phyloP scores from a whole-genome alignment of 2,113 vertebrate genomes.

The Phaethon lepturus region DNA sequence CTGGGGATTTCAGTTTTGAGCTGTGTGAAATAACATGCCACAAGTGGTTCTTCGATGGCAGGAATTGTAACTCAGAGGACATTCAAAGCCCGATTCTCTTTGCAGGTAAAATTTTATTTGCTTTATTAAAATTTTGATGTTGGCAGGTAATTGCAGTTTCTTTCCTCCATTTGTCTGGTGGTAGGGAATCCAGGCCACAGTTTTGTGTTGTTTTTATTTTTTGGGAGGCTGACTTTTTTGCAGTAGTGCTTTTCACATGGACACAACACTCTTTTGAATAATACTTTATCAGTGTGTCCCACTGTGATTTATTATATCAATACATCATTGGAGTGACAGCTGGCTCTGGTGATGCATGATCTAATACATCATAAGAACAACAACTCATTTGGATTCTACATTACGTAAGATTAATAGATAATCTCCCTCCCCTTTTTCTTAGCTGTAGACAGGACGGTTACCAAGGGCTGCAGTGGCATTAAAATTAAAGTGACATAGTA shows the following conservation, averaged over 20 bases:
- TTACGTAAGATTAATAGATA: conserved; percentile 36
- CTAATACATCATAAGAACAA: conserved; percentile 74
- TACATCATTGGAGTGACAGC: conserved; percentile 66
- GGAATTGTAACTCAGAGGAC: background rate
- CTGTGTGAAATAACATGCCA: background rate
- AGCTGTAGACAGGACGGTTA: background rate
- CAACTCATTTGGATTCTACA: conserved; percentile 55
- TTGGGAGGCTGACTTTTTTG: conserved; percentile 14
- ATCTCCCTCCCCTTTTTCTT: background rate
- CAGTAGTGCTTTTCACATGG: conserved; percentile 36
- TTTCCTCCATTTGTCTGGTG: background rate
- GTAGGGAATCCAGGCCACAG: background rate
- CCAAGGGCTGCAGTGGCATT: background rate
- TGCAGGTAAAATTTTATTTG: background rate
- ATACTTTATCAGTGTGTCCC: conserved; percentile 59
- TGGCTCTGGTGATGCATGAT: conserved; percentile 70
- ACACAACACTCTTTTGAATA: conserved; percentile 49
- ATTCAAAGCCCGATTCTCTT: background rate
- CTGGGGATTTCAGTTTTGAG: background rate
- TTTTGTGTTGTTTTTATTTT: background rate
- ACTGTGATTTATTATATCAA: conserved; percentile 69
- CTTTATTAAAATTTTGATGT: background rate
- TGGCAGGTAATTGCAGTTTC: background rate
- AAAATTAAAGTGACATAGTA: background rate
- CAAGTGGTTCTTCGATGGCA: background rate